A percentile compares a stretch with the other conserved stretches of the same genome.
Conservation (phyloP, 2,113 vertebrate species). For the Pterocles burchelli region DNA sequence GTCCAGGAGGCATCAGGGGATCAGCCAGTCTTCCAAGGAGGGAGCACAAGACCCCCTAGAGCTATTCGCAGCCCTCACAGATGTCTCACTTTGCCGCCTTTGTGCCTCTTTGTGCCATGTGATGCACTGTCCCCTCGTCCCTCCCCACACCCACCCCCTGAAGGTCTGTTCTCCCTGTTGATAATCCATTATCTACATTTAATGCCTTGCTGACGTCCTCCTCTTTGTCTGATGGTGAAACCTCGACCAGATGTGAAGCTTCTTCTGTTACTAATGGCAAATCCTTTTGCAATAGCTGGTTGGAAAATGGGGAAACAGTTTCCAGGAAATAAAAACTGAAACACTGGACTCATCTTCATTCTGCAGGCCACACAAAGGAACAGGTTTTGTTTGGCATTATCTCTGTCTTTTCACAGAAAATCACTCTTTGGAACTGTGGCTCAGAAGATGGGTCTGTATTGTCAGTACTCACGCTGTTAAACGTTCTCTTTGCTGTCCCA, state of each 20-base stretch:
- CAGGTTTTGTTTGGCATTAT: neutral
- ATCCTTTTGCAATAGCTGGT: conserved; percentile 29
- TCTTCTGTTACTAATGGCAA: conserved; percentile 57
- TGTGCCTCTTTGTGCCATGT: conserved; percentile 1
- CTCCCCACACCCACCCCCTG: neutral
- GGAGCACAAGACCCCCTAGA: neutral
- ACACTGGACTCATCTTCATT: neutral
- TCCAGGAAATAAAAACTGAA: neutral
- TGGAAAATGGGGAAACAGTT: neutral
- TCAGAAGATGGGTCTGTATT: neutral
- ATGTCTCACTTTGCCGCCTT: neutral
- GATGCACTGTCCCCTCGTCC: accelerated
- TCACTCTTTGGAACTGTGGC: neutral
- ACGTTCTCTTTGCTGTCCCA: neutral
- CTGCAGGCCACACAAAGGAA: neutral
- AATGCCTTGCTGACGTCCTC: conserved; percentile 34
- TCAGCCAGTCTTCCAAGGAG: neutral
- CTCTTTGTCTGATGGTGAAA: conserved; percentile 14
- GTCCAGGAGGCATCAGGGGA: neutral
- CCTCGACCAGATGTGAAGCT: conserved; percentile 28
- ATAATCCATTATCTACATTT: conserved; percentile 64
- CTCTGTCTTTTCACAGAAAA: neutral
- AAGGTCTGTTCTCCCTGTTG: conserved; percentile 30
- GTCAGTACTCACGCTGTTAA: neutral
- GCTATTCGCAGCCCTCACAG: conserved; percentile 10